phyloP scores from a whole-genome alignment of 2,113 vertebrate species.

The Lampris megalopsis region DNA sequence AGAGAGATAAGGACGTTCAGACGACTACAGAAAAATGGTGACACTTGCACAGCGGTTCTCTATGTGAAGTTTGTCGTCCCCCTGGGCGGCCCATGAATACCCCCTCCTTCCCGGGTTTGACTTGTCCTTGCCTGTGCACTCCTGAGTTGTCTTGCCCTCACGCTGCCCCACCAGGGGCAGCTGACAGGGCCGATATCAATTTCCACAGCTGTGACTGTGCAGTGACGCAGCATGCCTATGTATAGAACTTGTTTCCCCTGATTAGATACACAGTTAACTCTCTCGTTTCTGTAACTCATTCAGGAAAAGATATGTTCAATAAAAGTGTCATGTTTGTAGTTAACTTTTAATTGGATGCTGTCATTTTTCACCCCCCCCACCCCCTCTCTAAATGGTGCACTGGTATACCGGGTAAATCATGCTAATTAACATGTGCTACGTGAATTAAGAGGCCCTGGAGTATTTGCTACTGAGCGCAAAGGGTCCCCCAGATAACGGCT shows the following conservation, averaged over 20 bases:
- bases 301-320: slow-evolving; percentile 79
- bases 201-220: slow-evolving; percentile 82
- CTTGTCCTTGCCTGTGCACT: slow-evolving; percentile 71
- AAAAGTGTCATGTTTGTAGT: slow-evolving; percentile 85
- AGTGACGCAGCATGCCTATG: slow-evolving; percentile 82
- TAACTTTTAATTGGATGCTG: slow-evolving; percentile 58
- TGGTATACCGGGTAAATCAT: not conserved
- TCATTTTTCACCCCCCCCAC: slow-evolving; percentile 28
- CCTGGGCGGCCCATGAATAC: slow-evolving; percentile 59
- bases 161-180: slow-evolving; percentile 66
- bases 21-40: slow-evolving; percentile 37
- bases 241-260: slow-evolving; percentile 76
- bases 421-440: not conserved
- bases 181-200: slow-evolving; percentile 71
- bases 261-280: slow-evolving; percentile 68
- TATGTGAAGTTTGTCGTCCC: slow-evolving; percentile 69
- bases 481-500: no score
- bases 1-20: no score
- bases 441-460: not conserved
- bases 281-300: slow-evolving; percentile 78
- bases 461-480: not conserved
- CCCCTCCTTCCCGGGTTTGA: slow-evolving; percentile 62
- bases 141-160: slow-evolving; percentile 72
- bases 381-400: not conserved
- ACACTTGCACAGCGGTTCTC: slow-evolving; percentile 77